These are phyloP conservation scores for Bombus cullumanus DNA, from an alignment of 1,140 invertebrate genomes.

Conservation along the genomic window DNA sequence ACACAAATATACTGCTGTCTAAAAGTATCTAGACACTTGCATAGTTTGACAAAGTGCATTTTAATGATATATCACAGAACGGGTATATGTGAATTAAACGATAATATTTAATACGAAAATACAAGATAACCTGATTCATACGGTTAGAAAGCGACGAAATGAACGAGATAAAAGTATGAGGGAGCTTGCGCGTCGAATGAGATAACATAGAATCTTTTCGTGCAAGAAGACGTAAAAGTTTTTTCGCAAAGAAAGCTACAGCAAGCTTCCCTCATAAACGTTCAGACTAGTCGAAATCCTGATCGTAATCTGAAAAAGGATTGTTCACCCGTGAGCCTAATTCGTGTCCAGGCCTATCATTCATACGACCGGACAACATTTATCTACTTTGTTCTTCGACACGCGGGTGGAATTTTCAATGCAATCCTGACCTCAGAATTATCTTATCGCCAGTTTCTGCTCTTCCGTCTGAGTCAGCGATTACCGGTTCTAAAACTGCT, in stretches of 20 bases:
- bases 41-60: no score
- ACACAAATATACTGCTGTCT: not conserved
- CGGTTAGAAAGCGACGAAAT: no score
- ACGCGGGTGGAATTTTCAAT: constrained; percentile 9
- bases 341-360: not conserved
- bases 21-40: not conserved
- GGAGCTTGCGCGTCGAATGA: not conserved
- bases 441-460: not conserved
- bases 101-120: no score
- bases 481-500: not conserved
- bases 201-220: not conserved
- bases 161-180: constrained; percentile 1
- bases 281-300: not conserved
- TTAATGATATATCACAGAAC: no score
- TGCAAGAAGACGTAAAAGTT: not conserved
- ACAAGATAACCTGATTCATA: no score
- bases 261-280: not conserved
- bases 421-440: not conserved
- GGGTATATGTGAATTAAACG: no score
- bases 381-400: not conserved
- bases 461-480: not conserved
- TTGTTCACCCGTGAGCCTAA: not conserved
- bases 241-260: constrained; percentile 3
- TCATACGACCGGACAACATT: not conserved
- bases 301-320: constrained; percentile 13